Evolutionary conservation across 1,140 invertebrate species (phyloP).

Genomic region (Neodiprion pinetum): DNA sequence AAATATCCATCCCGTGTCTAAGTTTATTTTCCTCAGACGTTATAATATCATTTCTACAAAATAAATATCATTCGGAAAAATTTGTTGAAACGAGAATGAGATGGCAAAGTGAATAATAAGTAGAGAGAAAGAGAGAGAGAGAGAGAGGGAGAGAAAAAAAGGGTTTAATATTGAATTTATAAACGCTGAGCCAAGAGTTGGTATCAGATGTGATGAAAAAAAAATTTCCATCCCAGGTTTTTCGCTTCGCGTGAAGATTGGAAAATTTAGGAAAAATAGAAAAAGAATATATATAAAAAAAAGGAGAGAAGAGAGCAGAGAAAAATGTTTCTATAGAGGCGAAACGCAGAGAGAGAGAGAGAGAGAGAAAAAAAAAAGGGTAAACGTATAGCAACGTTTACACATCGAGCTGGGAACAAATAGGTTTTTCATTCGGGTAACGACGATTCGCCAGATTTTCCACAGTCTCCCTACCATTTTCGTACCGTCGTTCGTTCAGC

Average conservation of each 20-base stretch:
- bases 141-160: slow-evolving; percentile 42
- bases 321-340: not conserved
- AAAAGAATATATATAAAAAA: no score
- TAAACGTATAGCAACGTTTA: no score
- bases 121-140: slow-evolving; percentile 31
- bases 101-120: not conserved
- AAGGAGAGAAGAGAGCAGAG: no score
- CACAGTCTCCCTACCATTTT: no score
- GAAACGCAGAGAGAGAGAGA: not conserved
- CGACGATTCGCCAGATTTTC: no score
- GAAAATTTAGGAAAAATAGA: slow-evolving; percentile 24
- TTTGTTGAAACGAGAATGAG: slow-evolving; percentile 39
- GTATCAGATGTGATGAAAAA: no score
- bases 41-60: slow-evolving; percentile 15
- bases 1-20: slow-evolving; percentile 16
- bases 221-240: slow-evolving; percentile 45
- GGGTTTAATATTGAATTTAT: not conserved
- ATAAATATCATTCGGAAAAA: no score
- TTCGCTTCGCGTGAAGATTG: slow-evolving; percentile 46
- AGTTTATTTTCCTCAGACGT: slow-evolving; percentile 53
- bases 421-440: not conserved
- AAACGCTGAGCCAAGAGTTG: no score
- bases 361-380: not conserved
- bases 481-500: no score
- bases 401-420: not conserved